Evolutionary conservation across 2,113 vertebrate genomes (phyloP).

Genomic region (Catharus fuscescens): DNA sequence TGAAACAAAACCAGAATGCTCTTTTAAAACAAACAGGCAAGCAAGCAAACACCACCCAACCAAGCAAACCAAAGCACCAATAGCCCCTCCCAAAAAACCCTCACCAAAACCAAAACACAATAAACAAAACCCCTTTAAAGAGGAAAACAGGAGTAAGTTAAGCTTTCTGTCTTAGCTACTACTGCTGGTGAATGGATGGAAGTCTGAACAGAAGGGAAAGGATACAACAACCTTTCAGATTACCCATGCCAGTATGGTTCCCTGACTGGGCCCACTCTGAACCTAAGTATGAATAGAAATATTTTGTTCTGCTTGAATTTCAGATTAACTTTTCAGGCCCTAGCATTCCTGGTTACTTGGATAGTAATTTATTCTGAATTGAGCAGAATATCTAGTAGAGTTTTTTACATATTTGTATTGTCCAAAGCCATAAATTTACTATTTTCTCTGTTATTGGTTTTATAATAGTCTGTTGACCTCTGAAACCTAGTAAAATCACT

Average conservation of each 20-base stretch:
- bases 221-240: not conserved
- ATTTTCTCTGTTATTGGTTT: not conserved
- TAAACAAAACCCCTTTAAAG: not conserved
- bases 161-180: not conserved
- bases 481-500: not conserved
- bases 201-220: not conserved
- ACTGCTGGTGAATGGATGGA: not conserved
- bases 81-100: rapidly evolving
- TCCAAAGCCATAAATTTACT: not conserved
- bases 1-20: not conserved
- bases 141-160: not conserved
- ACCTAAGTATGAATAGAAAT: not conserved
- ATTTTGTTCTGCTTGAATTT: not conserved
- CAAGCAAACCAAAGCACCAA: not conserved
- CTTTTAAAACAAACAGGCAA: not conserved
- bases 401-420: not conserved
- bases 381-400: not conserved
- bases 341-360: not conserved
- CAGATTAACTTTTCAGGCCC: not conserved
- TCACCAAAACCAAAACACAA: not conserved
- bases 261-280: not conserved
- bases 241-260: rapidly evolving
- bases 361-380: not conserved
- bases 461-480: not conserved
- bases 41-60: not conserved